These are phyloP conservation scores for Formica selysi DNA, from an alignment of 1,140 invertebrate genomes.

Conservation along the genomic window DNA sequence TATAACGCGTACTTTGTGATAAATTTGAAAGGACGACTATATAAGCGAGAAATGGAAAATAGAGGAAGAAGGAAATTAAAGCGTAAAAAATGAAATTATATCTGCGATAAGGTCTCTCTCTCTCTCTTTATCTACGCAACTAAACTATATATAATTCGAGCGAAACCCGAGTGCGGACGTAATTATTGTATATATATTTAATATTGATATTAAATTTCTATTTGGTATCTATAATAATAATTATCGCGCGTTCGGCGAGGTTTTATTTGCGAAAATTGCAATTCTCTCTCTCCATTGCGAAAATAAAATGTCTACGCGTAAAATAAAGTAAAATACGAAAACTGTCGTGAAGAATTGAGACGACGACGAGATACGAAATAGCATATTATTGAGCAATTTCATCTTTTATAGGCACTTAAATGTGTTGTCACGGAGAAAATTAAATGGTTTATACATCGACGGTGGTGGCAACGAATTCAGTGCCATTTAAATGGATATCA, in stretches of 20 bases:
- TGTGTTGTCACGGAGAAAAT: neutral
- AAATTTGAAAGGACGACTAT: neutral
- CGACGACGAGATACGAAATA: neutral
- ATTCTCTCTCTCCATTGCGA: neutral
- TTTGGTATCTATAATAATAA: conserved; percentile 47
- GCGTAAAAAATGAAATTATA: neutral
- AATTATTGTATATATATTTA: conserved; percentile 29
- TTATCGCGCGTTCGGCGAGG: neutral
- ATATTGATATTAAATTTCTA: conserved; percentile 48
- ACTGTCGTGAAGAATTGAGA: conserved; percentile 19
- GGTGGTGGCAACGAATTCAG: neutral
- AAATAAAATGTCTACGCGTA: neutral
- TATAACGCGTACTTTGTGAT: neutral
- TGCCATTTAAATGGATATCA: conserved; percentile 17
- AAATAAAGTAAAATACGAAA: conserved; percentile 14
- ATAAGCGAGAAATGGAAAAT: no score
- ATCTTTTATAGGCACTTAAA: neutral
- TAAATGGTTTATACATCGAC: conserved; percentile 26
- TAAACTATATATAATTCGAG: conserved; percentile 20
- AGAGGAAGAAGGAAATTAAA: conserved; percentile 5
- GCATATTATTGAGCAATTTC: neutral
- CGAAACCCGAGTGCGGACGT: neutral
- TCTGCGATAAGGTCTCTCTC: neutral
- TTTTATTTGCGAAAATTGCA: conserved; percentile 12
- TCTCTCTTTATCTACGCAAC: neutral